Evolutionary conservation across 1,140 invertebrate species (phyloP), one percentile per base, ranked within the genome.

Genomic region (Nylanderia fulva): DNA sequence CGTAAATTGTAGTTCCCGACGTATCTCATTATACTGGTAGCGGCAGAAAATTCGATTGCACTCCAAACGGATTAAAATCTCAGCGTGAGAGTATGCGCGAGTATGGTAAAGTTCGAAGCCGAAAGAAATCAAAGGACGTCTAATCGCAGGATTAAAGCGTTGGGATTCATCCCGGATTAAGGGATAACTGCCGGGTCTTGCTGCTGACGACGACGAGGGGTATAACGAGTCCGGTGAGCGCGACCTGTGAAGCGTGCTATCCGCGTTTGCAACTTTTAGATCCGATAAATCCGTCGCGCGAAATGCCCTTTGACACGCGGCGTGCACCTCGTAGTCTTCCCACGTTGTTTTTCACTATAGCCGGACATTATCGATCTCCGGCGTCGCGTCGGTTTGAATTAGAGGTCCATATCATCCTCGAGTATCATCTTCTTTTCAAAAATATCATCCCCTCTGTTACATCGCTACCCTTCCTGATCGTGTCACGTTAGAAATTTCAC

Each of bases 111-210:
- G 66, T 84, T 79, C 58, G 42, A 72, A 60, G 42, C 9, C 63
- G 69, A 42, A 85, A 84, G 86, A 87, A 89, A 90, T 90, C 88
- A 90, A 90, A 89, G 77, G 68, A 75, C 74, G 58, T 89, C 82
- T 87, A 89, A 90, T 90, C 88, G 83, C 64, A 33, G 85, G 88
- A 90, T 90, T 90, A 90, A 89, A 85, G 85, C 72, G 42, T 79
- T 42, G 9, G 52, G 86, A 85, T 89, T 87, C 66, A 85, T 72
- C 61, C 45, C 29, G 89, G 88, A 89, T 90, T 90, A 90, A 87
- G 24, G 86, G 89, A 87, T 90, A 86, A 89, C 82, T n/a, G n/a
- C n/a, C 64, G 61, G 61, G 21, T 75, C 75, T 80, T 56, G 85
- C 80, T 83, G 36, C 61, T 56, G 77, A 87, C 76, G 84, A 87